Evolutionary conservation across 2,888 invertebrate genomes (phyloP), one percentile per base, ranked within the genome.

Genomic region (Rambutsinella grinnellia): DNA sequence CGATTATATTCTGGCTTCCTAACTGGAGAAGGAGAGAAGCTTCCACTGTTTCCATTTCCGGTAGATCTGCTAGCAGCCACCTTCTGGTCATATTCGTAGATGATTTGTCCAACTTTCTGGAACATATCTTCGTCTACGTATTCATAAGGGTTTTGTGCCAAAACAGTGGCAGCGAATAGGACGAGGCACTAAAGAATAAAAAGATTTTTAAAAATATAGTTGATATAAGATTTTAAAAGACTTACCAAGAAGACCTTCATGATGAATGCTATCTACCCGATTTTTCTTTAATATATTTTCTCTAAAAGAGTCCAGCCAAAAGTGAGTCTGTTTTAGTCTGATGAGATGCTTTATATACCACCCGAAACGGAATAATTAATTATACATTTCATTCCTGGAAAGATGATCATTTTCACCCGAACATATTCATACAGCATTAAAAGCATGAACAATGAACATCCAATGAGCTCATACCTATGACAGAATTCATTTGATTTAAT

Each of bases 111-210:
- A n/a, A 74, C 74, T 17, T 26, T 60, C 6, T 74, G 60, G 26
- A 74, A 46, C 15, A 74, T 28, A 3, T 21, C 74, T 21, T 74
- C 74, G 23, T 74, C 74, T 8, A 74, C 74, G 60, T 74, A 74
- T 21, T 74, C 66, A 46, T 67, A 56, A 10, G 60, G 61, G 19
- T 61, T 56, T 46, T 74, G 66, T 6, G 28, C 74, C 46, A 61
- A 46, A 6, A 5, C 24, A 26, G 72, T 66, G 15, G 36, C 51
- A 10, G 67, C 61, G 24, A 74, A 19, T 10, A 74, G 66, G 5
- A 61, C 51, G 46, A 67, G 10, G 28, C 46, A 46, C 65, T 63
- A 17, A 3, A 57, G 24, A 57, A 61, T 1, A n/a, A 61, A 44
- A 23, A 17, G 51, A 21, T 57, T 21, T 51, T 62, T 28, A 28